Conservation (phyloP, 2,113 vertebrate species). For the Perca fluviatilis region DNA sequence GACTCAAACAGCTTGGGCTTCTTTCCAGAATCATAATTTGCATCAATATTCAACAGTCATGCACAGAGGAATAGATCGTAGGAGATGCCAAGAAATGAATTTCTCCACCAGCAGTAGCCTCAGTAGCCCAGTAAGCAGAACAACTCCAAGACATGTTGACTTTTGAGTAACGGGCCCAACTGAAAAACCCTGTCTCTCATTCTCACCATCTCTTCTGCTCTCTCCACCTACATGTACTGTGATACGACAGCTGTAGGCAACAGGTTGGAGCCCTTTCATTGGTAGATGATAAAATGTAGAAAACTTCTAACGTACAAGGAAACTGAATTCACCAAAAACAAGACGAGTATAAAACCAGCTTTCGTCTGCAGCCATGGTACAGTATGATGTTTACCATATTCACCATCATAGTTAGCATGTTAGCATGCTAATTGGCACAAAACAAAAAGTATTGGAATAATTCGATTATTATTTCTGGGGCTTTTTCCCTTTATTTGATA, state of each 20-base stretch:
- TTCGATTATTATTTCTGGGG: too few relatives aligned
- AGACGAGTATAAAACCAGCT: neutral
- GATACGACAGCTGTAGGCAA: slow-evolving; percentile 24
- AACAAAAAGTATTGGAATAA: too few relatives aligned
- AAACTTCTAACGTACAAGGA: neutral
- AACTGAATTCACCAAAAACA: neutral
- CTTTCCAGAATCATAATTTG: slow-evolving; percentile 1
- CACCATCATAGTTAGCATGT: too few relatives aligned
- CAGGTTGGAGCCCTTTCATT: slow-evolving; percentile 2
- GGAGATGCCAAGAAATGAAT: slow-evolving; percentile 12
- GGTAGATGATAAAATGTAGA: neutral
- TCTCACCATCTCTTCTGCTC: slow-evolving; percentile 5
- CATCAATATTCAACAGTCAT: slow-evolving; percentile 30
- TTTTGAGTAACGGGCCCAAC: neutral
- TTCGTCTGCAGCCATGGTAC: neutral
- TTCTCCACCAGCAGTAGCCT: slow-evolving; percentile 10
- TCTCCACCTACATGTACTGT: neutral
- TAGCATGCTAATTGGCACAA: too few relatives aligned
- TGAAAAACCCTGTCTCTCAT: neutral
- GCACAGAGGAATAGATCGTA: slow-evolving; percentile 1
- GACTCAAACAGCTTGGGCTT: neutral
- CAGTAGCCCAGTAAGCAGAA: slow-evolving; percentile 10
- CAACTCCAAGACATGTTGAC: slow-evolving; percentile 3
- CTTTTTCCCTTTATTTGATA: too few relatives aligned
- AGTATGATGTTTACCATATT: too few relatives aligned